Evolutionary conservation across 2,888 invertebrate genomes (phyloP).

Genomic region (Rhamphomyia laevipes): DNA sequence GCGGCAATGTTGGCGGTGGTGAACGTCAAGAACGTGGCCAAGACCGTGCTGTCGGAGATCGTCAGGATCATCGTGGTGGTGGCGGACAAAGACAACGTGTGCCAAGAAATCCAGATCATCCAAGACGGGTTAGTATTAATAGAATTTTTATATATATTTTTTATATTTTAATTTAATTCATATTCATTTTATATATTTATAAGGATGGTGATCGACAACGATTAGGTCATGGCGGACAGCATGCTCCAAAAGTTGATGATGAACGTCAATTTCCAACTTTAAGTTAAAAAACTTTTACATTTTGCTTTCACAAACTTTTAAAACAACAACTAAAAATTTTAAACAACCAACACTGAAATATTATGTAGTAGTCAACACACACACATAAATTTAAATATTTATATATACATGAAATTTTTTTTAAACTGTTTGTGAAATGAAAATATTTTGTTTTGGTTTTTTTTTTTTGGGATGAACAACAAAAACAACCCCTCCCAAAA

Average conservation of each 20-base stretch:
- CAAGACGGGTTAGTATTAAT: constrained; percentile 10
- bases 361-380: too few species aligned
- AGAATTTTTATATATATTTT: too few species aligned
- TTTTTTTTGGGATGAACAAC: too few species aligned
- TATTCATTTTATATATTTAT: not conserved
- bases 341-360: too few species aligned
- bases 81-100: not conserved
- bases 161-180: too few species aligned
- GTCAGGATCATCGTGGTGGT: constrained; percentile 16
- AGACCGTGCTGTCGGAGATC: constrained; percentile 5
- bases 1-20: constrained; percentile 11
- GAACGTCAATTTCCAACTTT: constrained; percentile 92
- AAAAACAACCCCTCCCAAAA: too few species aligned
- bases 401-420: too few species aligned
- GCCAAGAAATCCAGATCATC: not conserved
- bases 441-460: too few species aligned
- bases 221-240: constrained; percentile 16
- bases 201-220: constrained; percentile 19
- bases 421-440: too few species aligned
- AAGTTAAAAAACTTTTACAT: constrained; percentile 56
- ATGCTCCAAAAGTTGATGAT: constrained; percentile 84
- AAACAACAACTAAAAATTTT: constrained; percentile 5
- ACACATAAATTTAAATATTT: too few species aligned
- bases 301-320: not conserved
- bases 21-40: constrained; percentile 18